Percentiles rank a stretch among this genome's conserved stretches.
phyloP scores from a whole-genome alignment of 2,113 vertebrate species.

The Aspiorhynchus laticeps region DNA sequence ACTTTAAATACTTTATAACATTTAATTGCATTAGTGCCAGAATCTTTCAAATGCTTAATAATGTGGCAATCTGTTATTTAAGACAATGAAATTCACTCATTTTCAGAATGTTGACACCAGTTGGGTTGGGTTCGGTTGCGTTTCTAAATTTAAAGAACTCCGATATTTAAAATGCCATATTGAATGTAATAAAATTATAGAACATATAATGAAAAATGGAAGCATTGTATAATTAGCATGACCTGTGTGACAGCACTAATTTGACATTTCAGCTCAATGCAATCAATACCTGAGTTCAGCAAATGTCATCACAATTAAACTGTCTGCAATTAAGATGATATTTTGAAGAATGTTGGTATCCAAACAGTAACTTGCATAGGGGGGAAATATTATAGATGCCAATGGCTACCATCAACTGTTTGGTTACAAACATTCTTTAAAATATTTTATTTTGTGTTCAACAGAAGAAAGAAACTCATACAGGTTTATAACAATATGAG shows the following conservation, averaged over 20 bases:
- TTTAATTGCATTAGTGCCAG: neutral
- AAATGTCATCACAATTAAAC: too few species aligned
- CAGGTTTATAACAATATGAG: neutral
- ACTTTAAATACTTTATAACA: neutral
- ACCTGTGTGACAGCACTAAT: too few species aligned
- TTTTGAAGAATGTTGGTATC: neutral
- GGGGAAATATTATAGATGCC: neutral
- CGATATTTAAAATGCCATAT: too few species aligned
- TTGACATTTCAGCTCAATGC: too few species aligned
- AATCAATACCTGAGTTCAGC: too few species aligned
- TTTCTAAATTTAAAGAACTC: too few species aligned
- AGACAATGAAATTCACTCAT: neutral
- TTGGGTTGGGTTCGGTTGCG: neutral
- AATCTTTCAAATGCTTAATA: neutral
- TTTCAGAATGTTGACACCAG: neutral
- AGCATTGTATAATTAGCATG: too few species aligned
- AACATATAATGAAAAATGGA: too few species aligned
- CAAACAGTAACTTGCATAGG: neutral
- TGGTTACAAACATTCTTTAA: too few species aligned
- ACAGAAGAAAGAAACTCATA: too few species aligned
- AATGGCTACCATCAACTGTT: too few species aligned
- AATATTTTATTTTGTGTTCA: neutral
- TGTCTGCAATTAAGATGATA: neutral
- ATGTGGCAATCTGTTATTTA: neutral
- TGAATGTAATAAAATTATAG: too few species aligned